Percentiles rank a stretch among this genome's conserved stretches.
These are phyloP conservation scores for Corynorhinus townsendii DNA, from an alignment of 2,113 vertebrate genomes.

Conservation along the genomic window DNA sequence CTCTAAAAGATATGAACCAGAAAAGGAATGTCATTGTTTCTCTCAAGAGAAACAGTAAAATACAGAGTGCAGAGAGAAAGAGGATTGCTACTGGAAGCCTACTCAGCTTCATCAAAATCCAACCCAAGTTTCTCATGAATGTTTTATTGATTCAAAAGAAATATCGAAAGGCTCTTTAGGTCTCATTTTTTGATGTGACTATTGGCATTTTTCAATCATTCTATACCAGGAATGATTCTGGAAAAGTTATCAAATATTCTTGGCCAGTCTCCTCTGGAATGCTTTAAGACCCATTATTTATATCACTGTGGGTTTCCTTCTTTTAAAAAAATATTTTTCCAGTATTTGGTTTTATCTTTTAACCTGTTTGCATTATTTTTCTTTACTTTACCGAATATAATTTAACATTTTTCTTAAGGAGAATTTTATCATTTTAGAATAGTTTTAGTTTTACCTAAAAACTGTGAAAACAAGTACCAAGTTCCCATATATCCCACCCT, in stretches of 20 bases:
- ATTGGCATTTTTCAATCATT: neutral
- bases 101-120: neutral
- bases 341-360: neutral
- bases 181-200: neutral
- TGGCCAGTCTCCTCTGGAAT: neutral
- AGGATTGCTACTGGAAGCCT: neutral
- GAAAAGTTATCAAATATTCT: neutral
- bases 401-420: neutral
- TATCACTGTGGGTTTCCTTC: neutral
- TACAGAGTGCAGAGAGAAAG: neutral
- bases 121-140: neutral
- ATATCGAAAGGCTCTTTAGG: neutral
- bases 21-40: conserved; percentile 38
- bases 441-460: neutral
- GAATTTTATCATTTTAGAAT: neutral
- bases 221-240: neutral
- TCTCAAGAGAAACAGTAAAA: conserved; percentile 44
- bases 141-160: neutral
- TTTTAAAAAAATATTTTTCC: neutral
- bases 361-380: neutral
- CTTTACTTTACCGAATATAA: neutral
- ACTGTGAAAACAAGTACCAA: neutral
- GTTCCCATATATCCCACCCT: neutral
- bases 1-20: conserved; percentile 49
- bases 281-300: neutral